Percentiles rank a stretch among this genome's conserved stretches.
These are phyloP conservation scores for Brachionus angularis DNA, from an alignment of 1,140 invertebrate species.

Conservation along the genomic window DNA sequence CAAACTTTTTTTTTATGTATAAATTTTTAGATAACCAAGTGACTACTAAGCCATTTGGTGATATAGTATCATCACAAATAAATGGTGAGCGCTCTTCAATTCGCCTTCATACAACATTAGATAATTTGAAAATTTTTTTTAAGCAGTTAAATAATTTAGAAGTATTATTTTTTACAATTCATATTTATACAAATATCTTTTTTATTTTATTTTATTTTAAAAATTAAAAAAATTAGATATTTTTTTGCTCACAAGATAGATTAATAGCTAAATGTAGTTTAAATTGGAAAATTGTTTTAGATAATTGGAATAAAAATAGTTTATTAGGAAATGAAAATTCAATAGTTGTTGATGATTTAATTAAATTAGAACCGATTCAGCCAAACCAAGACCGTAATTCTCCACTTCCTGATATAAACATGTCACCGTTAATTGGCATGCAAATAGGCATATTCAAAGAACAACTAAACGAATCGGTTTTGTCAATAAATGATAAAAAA, in stretches of 20 bases:
- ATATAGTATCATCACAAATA: constrained; percentile 57
- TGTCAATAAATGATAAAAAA: not conserved
- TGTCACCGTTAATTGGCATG: not conserved
- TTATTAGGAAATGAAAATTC: not conserved
- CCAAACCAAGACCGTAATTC: not conserved
- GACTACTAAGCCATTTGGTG: constrained; percentile 57
- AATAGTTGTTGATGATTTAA: not conserved
- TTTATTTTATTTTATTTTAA: constrained; percentile 23
- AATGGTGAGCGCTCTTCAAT: constrained; percentile 59
- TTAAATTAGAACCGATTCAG: not conserved
- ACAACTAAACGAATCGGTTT: not conserved
- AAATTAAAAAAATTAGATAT: constrained; percentile 35
- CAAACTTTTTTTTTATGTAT: constrained; percentile 56
- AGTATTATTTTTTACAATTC: not conserved
- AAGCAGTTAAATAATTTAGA: constrained; percentile 55
- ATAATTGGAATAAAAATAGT: constrained; percentile 11
- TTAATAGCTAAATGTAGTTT: constrained; percentile 6
- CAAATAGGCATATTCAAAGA: constrained; percentile 18
- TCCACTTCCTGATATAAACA: not conserved
- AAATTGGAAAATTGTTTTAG: not conserved
- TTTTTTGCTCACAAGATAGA: constrained; percentile 33
- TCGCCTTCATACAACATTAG: constrained; percentile 53
- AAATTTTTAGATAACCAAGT: constrained; percentile 60
- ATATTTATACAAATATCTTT: not conserved
- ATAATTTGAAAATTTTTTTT: constrained; percentile 55